Percentiles rank a stretch among this genome's conserved stretches.
phyloP scores from a whole-genome alignment of 2,888 invertebrate species.

The Suillia variegata region DNA sequence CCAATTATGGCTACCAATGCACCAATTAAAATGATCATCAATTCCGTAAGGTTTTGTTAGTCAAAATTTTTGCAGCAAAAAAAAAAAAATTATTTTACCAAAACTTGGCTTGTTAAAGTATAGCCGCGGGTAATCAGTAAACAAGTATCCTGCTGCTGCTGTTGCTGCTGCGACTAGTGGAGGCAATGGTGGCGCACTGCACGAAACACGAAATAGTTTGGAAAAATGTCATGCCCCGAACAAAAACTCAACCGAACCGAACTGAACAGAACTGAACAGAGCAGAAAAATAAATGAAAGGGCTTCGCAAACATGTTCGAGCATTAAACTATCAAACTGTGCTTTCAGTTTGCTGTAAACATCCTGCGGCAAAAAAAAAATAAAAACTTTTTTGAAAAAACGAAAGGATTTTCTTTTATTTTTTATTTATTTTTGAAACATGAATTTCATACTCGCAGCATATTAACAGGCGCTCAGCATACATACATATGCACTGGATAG shows the following conservation, averaged over 20 bases:
- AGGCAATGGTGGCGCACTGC: no score
- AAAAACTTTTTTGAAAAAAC: conserved; percentile 7
- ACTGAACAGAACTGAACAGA: no score
- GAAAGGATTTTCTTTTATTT: conserved; percentile 2
- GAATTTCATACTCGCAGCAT: conserved; percentile 1
- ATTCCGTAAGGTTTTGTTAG: no score
- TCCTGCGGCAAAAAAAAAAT: conserved; percentile 7
- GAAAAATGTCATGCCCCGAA: conserved; percentile 28
- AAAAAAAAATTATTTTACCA: conserved; percentile 17
- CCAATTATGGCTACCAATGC: no score
- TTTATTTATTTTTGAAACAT: neutral
- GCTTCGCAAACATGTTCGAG: conserved; percentile 24
- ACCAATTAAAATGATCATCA: no score
- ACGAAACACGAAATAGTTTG: conserved; percentile 21
- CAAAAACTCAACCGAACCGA: no score
- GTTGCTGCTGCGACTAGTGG: no score
- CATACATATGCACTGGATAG: neutral
- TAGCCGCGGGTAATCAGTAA: conserved; percentile 30
- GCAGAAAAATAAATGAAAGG: conserved; percentile 20
- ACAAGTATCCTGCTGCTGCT: conserved; percentile 26
- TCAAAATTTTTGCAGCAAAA: no score
- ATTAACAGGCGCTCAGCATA: neutral
- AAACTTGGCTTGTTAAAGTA: conserved; percentile 32
- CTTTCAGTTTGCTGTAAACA: conserved; percentile 22
- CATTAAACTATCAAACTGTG: conserved; percentile 29